phyloP scores from a whole-genome alignment of 2,888 invertebrate species.

The Hemaris fuciformis region DNA sequence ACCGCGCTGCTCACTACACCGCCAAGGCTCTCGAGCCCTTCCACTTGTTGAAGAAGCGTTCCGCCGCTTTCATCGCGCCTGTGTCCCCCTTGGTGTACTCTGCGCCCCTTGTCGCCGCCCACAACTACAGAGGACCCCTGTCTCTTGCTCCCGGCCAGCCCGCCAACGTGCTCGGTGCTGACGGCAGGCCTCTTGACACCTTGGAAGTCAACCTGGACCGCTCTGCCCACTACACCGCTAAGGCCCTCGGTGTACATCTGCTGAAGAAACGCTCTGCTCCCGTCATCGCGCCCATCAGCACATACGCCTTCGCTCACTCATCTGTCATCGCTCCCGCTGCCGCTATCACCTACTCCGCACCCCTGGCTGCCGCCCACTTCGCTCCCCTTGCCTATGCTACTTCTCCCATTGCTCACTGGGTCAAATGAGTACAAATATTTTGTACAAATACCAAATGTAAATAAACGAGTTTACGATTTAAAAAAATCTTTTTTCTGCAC shows the following conservation, averaged over 20 bases:
- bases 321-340: constrained; percentile 27
- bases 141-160: constrained; percentile 74
- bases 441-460: neutral
- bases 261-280: constrained; percentile 61
- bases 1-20: constrained; percentile 67
- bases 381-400: constrained; percentile 49
- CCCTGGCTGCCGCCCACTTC: constrained; percentile 22
- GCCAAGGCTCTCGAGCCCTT: constrained; percentile 57
- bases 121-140: constrained; percentile 65
- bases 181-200: constrained; percentile 72
- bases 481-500: neutral
- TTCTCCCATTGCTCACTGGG: constrained; percentile 44
- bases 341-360: constrained; percentile 26
- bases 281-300: constrained; percentile 31
- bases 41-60: constrained; percentile 63
- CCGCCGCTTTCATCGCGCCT: constrained; percentile 32
- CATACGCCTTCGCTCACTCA: constrained; percentile 21
- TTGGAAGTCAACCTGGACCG: constrained; percentile 73
- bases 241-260: constrained; percentile 56
- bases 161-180: constrained; percentile 65
- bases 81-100: constrained; percentile 9
- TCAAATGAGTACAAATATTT: constrained; percentile 18
- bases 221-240: constrained; percentile 65
- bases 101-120: constrained; percentile 20
- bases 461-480: neutral